Evolutionary conservation across 1,140 invertebrate genomes (phyloP), one percentile per base, ranked within the genome.

Genomic region (Drosophila bifasciata): DNA sequence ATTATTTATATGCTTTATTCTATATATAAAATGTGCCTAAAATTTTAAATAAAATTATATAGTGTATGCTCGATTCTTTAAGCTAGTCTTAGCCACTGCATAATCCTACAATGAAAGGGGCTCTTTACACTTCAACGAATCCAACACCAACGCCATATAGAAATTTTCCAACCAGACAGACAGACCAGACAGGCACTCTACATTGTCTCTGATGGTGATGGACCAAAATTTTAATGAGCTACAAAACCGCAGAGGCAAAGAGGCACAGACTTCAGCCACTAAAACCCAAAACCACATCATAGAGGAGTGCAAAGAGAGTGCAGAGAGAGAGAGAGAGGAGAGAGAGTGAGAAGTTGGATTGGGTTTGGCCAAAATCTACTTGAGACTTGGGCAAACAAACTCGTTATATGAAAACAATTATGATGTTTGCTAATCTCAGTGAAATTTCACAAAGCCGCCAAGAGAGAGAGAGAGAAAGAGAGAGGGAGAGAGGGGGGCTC

Each of bases 221-320:
- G 45, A 60, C 41, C 75, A 62, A 56, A 56, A 74, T 75, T 59
- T 60, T 55, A 79, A 78, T 78, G 76, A 74, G 69, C 58, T 59
- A 23, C 53, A 19, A 59, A 63, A 53, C 67, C 67, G 17, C 52
- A 63, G 46, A 8, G 32, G 19, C 39, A 50, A 39, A 40, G 36
- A 43, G 32, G 19, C 39, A 50, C 43, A 40, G 36, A 43, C 25
- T 23, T 56, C 43, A 72, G 39, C 40, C 43, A 17, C 23, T 62
- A 51, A n/a, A n/a, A n/a, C n/a, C 66, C 48, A 73, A 51, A 45
- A 32, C 66, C 15, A 36, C 23, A 25, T 25, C 23, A 25, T 7
- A 21, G 19, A 21, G 7, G 23, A 25, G 23, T n/a, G n/a, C n/a
- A n/a, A n/a, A n/a, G n/a, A n/a, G n/a, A n/a, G n/a, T n/a, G n/a